These are phyloP conservation scores for Eunapius fragilis DNA, from an alignment of 37 sponge, comb jelly and placozoan genomes.

Conservation along the genomic window DNA sequence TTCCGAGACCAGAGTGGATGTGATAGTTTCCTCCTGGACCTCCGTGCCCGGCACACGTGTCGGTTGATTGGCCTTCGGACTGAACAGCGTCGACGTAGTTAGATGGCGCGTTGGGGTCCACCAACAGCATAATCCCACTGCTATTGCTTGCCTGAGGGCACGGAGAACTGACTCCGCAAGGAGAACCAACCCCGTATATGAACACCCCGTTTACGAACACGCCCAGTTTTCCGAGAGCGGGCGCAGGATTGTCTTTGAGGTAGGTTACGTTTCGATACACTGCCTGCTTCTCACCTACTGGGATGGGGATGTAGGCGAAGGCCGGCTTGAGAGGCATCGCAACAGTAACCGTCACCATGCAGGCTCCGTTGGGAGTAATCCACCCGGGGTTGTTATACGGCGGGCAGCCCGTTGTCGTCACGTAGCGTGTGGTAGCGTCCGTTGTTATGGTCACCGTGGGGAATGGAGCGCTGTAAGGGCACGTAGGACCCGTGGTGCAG, in stretches of 20 bases:
- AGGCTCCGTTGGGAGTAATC: slow-evolving; percentile 27
- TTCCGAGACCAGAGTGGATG: neutral
- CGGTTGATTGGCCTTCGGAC: slow-evolving; percentile 14
- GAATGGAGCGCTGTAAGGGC: slow-evolving; percentile 11
- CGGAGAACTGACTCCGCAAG: slow-evolving; percentile 20
- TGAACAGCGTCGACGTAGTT: slow-evolving; percentile 43
- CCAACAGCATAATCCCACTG: too few species aligned
- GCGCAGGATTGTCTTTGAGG: slow-evolving; percentile 20
- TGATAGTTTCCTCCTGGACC: slow-evolving; percentile 12
- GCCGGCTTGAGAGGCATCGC: slow-evolving; percentile 9
- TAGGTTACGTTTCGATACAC: neutral
- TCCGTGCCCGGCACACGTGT: slow-evolving; percentile 36
- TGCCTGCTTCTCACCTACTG: neutral
- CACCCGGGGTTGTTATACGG: slow-evolving; percentile 23
- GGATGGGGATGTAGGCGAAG: slow-evolving; percentile 6
- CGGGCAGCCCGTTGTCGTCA: slow-evolving; percentile 19
- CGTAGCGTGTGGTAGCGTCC: slow-evolving; percentile 3
- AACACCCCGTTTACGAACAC: slow-evolving; percentile 34
- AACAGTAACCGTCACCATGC: neutral
- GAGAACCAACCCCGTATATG: slow-evolving; percentile 19
- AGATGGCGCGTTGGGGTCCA: slow-evolving; percentile 15
- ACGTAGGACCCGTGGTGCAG: neutral
- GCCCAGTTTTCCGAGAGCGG: slow-evolving; percentile 21
- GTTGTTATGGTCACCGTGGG: slow-evolving; percentile 3
- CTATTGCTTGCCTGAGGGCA: slow-evolving; percentile 14